phyloP scores from a whole-genome alignment of 2,797 vertebrate species.

The Odontamblyopus rebecca region DNA sequence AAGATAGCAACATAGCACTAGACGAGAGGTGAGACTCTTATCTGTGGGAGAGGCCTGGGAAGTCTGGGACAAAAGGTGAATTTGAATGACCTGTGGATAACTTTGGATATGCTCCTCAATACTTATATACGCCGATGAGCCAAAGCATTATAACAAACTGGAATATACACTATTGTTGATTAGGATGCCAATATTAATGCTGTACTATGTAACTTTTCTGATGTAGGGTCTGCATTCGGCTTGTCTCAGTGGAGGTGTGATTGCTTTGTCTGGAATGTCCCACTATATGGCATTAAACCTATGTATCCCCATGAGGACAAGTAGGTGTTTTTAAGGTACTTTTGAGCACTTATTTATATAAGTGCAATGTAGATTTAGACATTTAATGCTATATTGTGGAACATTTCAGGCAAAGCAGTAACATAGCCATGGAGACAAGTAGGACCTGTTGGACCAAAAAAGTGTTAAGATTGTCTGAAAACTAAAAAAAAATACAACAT shows the following conservation, averaged over 20 bases:
- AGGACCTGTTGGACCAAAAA: too few species aligned
- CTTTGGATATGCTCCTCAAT: constrained; percentile 6
- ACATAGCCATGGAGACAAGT: too few species aligned
- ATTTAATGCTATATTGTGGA: not conserved
- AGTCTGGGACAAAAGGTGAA: constrained; percentile 30
- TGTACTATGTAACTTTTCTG: not conserved
- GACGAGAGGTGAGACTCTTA: constrained; percentile 78
- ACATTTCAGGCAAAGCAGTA: too few species aligned
- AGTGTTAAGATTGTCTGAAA: too few species aligned
- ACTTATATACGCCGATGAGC: not conserved
- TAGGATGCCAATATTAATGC: not conserved
- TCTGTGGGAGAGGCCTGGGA: constrained; percentile 65
- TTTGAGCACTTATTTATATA: too few species aligned
- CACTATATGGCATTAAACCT: not conserved
- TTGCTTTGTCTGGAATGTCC: too few species aligned
- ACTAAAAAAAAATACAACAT: too few species aligned
- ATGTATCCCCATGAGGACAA: not conserved
- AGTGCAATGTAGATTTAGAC: too few species aligned
- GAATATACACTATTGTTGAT: not conserved
- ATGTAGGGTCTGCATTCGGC: too few species aligned
- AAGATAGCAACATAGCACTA: constrained; percentile 74
- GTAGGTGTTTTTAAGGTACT: not conserved
- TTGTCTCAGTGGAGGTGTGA: too few species aligned
- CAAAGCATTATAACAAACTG: not conserved
- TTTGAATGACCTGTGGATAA: not conserved